A percentile compares a stretch with the other conserved stretches of the same genome.
phyloP scores from a whole-genome alignment of 2,797 vertebrate genomes.

The Nannoperca obscura region DNA sequence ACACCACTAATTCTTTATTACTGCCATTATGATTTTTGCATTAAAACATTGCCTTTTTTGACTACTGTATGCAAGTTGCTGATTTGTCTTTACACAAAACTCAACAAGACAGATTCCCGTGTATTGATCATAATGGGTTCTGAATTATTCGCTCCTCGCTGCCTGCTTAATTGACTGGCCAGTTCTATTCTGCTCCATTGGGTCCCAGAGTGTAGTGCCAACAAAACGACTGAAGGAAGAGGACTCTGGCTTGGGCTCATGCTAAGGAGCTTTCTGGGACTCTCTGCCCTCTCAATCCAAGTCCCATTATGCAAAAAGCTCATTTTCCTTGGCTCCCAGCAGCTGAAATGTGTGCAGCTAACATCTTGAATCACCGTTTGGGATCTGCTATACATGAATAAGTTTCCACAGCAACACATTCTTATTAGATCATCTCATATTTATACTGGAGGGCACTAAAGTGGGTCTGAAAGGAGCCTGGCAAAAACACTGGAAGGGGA shows the following conservation, averaged over 20 bases:
- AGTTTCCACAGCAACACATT: constrained; percentile 84
- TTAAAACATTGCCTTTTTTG: constrained; percentile 3
- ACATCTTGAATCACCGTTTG: constrained; percentile 82
- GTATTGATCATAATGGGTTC: constrained; percentile 20
- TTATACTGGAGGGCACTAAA: constrained; percentile 66
- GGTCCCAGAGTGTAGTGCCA: constrained; percentile 37
- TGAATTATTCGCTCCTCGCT: constrained; percentile 22
- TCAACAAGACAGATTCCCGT: constrained; percentile 21
- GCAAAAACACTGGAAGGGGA: constrained; percentile 49
- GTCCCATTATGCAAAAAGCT: constrained; percentile 73
- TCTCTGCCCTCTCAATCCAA: constrained; percentile 57
- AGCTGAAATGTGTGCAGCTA: constrained; percentile 66
- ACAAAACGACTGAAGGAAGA: constrained; percentile 47
- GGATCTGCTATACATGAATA: constrained; percentile 67
- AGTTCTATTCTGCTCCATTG: constrained; percentile 42
- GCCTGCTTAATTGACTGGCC: constrained; percentile 34
- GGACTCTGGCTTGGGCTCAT: constrained; percentile 46
- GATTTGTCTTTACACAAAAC: constrained; percentile 28
- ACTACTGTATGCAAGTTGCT: constrained; percentile 8
- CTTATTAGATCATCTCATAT: constrained; percentile 75
- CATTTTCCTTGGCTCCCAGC: constrained; percentile 77
- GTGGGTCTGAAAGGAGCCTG: constrained; percentile 58
- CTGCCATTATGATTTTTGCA: background rate
- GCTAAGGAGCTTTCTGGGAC: constrained; percentile 64
- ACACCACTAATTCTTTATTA: background rate